Evolutionary conservation across 2,888 invertebrate species (phyloP), one percentile per base, ranked within the genome.

Genomic region (Scrobipalpa costella): DNA sequence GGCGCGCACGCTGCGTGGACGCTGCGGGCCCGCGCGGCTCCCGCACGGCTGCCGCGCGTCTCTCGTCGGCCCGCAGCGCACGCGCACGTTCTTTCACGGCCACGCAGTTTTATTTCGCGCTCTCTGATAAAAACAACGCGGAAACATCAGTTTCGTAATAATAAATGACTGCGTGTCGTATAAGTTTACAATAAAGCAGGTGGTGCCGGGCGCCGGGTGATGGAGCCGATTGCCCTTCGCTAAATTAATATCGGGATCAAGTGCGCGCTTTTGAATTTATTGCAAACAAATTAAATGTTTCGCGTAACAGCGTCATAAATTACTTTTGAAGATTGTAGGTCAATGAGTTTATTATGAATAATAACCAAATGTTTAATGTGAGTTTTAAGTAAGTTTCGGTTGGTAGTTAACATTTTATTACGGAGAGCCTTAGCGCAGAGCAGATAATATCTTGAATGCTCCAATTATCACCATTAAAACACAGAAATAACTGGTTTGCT

Each of bases 11-110:
- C 44, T 0, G n/a, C n/a, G 44, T 2, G n/a, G 1, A 3, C 36
- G 36, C 36, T 7, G 9, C 36, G 36, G 7, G 9, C 36, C 36
- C 36, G 7, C 11, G 9, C 36, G 36, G 36, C 11, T 9, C 9
- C 1, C 44, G 21, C 50, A 5, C 50, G 50, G 50, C 50, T 52
- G 50, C 50, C 50, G 50, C 50, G 21, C 50, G 27, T 52, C 50
- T 21, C 2, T 52, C 50, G 21, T 49, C 49, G n/a, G n/a, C n/a
- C n/a, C n/a, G 13, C 38, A 7, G 38, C 38, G 17, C 49, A 5
- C 19, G 49, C 19, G 19, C 49, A 19, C 17, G 49, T 44, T 49
- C 17, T 19, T 44, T 49, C 19, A 49, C 49, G 49, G 49, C 19
- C 49, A 6, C 7, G 49, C 9, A 49, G 49, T 52, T 52, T 52